phyloP scores from a whole-genome alignment of 1,140 invertebrate genomes.

The Plutomurus gul region DNA sequence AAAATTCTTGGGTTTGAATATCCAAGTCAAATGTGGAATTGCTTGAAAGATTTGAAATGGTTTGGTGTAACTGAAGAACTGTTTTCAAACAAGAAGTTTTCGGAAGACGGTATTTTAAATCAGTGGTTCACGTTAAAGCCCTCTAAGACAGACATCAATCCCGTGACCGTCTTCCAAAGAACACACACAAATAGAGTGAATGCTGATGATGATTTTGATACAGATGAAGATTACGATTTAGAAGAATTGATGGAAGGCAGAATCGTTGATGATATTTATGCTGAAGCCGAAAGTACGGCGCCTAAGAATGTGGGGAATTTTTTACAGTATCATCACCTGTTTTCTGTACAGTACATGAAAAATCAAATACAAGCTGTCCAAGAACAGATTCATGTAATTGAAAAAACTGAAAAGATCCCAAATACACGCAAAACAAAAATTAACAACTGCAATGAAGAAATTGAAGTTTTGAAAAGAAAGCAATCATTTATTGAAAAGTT shows the following conservation, averaged over 20 bases:
- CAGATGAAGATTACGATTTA: conserved; percentile 52
- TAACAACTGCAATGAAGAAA: background rate
- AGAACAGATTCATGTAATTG: background rate
- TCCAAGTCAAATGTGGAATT: background rate
- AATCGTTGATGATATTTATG: conserved; percentile 41
- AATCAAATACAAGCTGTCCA: background rate
- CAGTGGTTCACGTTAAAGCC: background rate
- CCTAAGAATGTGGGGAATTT: background rate
- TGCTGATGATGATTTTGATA: conserved; percentile 34
- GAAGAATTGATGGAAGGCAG: conserved; percentile 46
- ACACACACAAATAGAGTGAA: background rate
- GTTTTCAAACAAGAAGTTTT: background rate
- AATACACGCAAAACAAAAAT: background rate
- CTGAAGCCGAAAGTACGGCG: conserved; percentile 29
- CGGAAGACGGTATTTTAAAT: background rate
- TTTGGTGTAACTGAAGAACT: background rate
- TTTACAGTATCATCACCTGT: background rate
- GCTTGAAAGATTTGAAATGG: background rate
- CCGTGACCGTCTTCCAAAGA: background rate
- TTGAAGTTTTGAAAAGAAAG: background rate
- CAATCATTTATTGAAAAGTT: background rate
- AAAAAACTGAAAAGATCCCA: background rate
- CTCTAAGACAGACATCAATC: background rate
- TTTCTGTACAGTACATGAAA: background rate
- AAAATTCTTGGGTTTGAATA: background rate